Evolutionary conservation across 2,888 invertebrate species (phyloP).

Genomic region (Tipula lateralis): DNA sequence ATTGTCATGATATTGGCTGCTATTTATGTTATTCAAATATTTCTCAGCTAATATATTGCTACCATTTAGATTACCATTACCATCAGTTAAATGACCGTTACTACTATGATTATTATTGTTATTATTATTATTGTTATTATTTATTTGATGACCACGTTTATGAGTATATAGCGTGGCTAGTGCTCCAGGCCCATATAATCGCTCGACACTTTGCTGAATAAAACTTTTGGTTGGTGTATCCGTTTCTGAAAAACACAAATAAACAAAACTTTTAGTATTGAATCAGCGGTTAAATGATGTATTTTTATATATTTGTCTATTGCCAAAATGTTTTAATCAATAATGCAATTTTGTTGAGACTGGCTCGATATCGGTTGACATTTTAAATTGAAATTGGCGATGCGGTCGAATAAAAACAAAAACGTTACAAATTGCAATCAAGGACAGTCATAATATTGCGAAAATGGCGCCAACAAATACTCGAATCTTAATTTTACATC

Average conservation of each 20-base stretch:
- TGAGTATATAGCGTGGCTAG: slow-evolving; percentile 69
- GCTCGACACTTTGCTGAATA: slow-evolving; percentile 82
- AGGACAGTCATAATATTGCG: background rate
- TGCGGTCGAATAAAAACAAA: background rate
- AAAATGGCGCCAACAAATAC: background rate
- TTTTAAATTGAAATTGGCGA: background rate
- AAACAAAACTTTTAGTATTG: background rate
- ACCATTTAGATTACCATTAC: slow-evolving; percentile 26
- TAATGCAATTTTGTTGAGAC: background rate
- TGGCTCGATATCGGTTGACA: background rate
- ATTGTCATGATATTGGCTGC: background rate
- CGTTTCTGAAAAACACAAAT: background rate
- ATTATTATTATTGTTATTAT: slow-evolving; percentile 25
- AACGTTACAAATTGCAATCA: background rate
- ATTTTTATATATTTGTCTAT: background rate
- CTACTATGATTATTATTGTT: background rate
- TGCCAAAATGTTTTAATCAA: background rate
- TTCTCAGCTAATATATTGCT: slow-evolving; percentile 25
- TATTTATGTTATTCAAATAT: slow-evolving; percentile 27
- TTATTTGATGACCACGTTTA: slow-evolving; percentile 45
- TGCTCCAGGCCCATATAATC: slow-evolving; percentile 82
- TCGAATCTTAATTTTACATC: too few species aligned
- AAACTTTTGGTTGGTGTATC: slow-evolving; percentile 62
- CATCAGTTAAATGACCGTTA: background rate
- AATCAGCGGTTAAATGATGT: background rate